These are phyloP conservation scores for Archips xylosteana DNA, from an alignment of 2,888 invertebrate genomes.

Conservation along the genomic window DNA sequence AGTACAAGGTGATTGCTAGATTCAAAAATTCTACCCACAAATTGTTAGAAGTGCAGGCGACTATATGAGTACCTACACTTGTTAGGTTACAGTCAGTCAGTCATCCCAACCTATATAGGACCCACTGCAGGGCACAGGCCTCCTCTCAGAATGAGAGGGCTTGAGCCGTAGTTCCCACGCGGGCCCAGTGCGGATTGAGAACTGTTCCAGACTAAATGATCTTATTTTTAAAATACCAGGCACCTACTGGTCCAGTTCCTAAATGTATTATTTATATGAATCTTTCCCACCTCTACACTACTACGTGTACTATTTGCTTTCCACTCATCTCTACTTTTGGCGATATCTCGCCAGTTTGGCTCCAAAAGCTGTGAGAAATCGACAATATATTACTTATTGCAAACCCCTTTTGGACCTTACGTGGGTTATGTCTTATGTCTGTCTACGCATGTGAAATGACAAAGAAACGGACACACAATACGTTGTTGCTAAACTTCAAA, in stretches of 20 bases:
- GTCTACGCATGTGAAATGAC: background rate
- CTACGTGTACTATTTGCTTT: too few relatives aligned
- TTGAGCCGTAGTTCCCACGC: too few relatives aligned
- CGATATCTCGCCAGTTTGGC: too few relatives aligned
- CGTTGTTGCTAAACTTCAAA: constrained; percentile 8
- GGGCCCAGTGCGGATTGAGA: too few relatives aligned
- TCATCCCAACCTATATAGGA: too few relatives aligned
- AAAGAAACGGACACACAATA: background rate
- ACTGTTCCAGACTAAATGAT: background rate
- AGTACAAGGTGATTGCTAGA: background rate
- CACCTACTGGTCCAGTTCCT: background rate
- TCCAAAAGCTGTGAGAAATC: background rate
- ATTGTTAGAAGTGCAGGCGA: background rate
- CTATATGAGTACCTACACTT: background rate
- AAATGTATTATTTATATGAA: background rate
- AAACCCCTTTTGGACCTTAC: background rate
- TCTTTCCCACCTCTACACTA: background rate
- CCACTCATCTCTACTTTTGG: too few relatives aligned
- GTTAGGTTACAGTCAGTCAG: background rate
- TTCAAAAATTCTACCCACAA: background rate
- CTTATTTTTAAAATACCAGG: constrained; percentile 4
- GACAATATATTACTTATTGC: background rate
- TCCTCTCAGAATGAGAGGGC: too few relatives aligned
- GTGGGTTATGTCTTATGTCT: background rate
- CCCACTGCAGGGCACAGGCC: too few relatives aligned